Base-by-base conservation (phyloP, 2,888 invertebrate genomes). In the Hydriomena furcata region DNA sequence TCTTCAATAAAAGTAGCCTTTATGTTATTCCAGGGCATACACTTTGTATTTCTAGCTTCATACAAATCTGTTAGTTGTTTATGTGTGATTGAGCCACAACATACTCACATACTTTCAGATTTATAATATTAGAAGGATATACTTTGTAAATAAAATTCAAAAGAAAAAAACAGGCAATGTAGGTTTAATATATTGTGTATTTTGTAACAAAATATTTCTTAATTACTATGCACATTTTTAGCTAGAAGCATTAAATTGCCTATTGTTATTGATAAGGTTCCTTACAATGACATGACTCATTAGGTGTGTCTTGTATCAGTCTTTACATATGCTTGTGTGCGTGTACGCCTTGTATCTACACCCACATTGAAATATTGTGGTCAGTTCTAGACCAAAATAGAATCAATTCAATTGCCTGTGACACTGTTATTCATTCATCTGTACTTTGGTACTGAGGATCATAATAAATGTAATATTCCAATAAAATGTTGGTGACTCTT, bases 211-310 rank as follows among this genome's bases (percentile, higher is more conserved):
- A 11, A 27, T 36, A 8, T 8, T 17, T 4, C 11, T 23, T 40
- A 31, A 30, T 5, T 45, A 30, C 12, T 2, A 17, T n/a, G n/a
- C n/a, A 4, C 17, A 24, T 24, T 25, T 30, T 30, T 17, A 8
- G 24, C 12, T 13, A 24, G 32, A 48, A 41, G 0, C 40, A 40
- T 35, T 38, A 52, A 42, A 45, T 30, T 49, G 34, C 35, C 50
- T 25, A 61, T 61, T 62, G 54, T 51, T 59, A 55, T 49, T 66
- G 68, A 71, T 70, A 69, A 68, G 60, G 47, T 57, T 58, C 52
- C 50, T 65, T 69, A 79, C 75, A 80, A 76, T 75, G 51, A 65
- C 35, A 74, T 87, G 87, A 86, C 69, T 87, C 87, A 88, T 65
- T 74, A 86, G 86, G 86, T 84, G 86, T 85, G 86, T 75, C 82